Percentiles rank a stretch among this genome's conserved stretches.
Evolutionary conservation across 2,113 vertebrate species (phyloP).

Genomic region (Melanerpes formicivorus): DNA sequence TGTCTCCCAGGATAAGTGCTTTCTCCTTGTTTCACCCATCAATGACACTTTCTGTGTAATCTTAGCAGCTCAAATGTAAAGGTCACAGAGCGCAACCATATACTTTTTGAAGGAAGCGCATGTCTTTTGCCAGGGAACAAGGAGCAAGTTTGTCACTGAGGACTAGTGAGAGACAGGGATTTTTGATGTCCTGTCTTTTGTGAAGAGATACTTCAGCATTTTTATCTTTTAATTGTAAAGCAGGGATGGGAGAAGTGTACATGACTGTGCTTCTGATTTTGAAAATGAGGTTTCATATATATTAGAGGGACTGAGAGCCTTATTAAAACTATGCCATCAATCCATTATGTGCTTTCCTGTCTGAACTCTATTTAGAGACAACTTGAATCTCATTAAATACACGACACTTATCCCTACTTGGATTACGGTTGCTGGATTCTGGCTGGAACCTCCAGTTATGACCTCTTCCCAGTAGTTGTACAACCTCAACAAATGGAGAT

Average conservation of each 20-base stretch:
- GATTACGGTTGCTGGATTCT: neutral
- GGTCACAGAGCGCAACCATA: neutral
- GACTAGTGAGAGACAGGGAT: neutral
- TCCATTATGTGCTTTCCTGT: neutral
- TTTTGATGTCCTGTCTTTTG: neutral
- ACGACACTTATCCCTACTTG: accelerated
- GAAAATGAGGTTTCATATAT: neutral
- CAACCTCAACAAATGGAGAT: neutral
- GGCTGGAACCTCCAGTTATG: accelerated
- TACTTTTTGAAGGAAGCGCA: neutral
- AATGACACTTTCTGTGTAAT: neutral
- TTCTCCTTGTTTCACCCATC: slow-evolving; percentile 1
- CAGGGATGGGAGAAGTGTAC: neutral
- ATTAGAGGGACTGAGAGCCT: neutral
- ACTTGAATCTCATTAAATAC: neutral
- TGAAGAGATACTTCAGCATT: neutral
- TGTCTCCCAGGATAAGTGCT: neutral
- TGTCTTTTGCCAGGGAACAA: neutral
- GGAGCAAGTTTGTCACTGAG: neutral
- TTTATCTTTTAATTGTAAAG: neutral
- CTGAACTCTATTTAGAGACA: neutral
- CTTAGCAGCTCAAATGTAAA: neutral
- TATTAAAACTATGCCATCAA: neutral
- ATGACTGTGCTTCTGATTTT: neutral
- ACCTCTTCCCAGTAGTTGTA: neutral